Conservation (phyloP, 2,113 vertebrate genomes). For the Campylorhamphus procurvoides region DNA sequence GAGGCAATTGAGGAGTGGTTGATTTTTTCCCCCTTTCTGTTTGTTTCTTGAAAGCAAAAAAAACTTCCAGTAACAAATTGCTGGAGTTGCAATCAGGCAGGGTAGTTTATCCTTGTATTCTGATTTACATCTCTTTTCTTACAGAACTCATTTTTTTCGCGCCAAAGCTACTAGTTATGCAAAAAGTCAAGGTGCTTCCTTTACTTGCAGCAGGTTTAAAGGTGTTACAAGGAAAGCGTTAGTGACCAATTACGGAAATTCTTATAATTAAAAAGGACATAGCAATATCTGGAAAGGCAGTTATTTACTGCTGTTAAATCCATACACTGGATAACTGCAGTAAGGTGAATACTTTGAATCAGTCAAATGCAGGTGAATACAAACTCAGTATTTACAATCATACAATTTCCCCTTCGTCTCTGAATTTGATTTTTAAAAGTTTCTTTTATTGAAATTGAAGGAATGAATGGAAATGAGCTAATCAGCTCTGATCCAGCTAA, state of each 20-base stretch:
- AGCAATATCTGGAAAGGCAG: background rate
- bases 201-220: constrained; percentile 7
- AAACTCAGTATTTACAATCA: background rate
- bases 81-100: background rate
- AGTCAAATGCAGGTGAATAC: constrained; percentile 10
- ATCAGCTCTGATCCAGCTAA: background rate
- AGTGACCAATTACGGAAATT: background rate
- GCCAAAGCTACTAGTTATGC: background rate
- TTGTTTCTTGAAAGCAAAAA: background rate
- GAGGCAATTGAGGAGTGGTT: background rate
- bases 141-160: background rate
- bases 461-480: background rate
- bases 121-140: background rate
- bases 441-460: background rate
- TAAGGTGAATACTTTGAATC: constrained; percentile 8
- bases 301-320: background rate
- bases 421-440: background rate
- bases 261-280: background rate
- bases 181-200: background rate
- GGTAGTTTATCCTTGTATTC: background rate
- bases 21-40: background rate
- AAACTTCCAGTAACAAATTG: constrained; percentile 3
- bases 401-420: background rate
- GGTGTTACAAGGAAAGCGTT: background rate
- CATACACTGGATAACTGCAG: background rate